Conservation (phyloP, 1,140 invertebrate genomes). For the Halictus rubicundus region DNA sequence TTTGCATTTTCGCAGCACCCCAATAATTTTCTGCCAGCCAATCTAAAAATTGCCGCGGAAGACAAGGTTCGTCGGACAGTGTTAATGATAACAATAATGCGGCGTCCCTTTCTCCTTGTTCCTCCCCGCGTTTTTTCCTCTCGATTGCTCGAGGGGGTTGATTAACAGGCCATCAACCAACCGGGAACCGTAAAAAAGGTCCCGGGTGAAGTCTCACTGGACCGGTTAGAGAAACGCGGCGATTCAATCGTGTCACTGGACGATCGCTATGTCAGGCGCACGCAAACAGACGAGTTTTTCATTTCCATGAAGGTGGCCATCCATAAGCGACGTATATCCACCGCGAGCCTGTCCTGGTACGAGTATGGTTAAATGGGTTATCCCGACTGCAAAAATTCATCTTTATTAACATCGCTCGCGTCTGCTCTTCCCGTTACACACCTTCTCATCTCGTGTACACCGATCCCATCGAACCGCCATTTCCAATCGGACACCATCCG, state of each 20-base stretch:
- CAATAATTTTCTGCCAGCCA: too few relatives aligned
- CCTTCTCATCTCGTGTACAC: neutral
- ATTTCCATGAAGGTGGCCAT: slow-evolving; percentile 44
- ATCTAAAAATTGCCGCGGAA: too few relatives aligned
- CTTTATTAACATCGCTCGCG: slow-evolving; percentile 34
- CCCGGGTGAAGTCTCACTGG: slow-evolving; percentile 25
- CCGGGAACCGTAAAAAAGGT: slow-evolving; percentile 4
- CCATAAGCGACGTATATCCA: slow-evolving; percentile 18
- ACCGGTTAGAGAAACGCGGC: slow-evolving; percentile 43
- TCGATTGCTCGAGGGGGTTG: neutral
- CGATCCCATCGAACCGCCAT: neutral
- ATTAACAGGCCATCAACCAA: neutral
- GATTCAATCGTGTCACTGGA: slow-evolving; percentile 46
- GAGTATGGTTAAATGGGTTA: slow-evolving; percentile 56
- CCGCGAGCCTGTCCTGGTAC: slow-evolving; percentile 1
- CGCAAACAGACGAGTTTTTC: slow-evolving; percentile 37
- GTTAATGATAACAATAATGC: too few relatives aligned
- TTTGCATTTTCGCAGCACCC: too few relatives aligned
- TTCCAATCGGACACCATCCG: neutral
- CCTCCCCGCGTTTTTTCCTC: too few relatives aligned
- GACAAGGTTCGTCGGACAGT: too few relatives aligned
- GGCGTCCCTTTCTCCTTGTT: neutral
- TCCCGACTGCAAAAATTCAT: slow-evolving; percentile 38
- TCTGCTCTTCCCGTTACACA: neutral
- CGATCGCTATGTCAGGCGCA: slow-evolving; percentile 25